Base-by-base conservation (phyloP, 2,797 vertebrate genomes). In the Alcedo atthis region DNA sequence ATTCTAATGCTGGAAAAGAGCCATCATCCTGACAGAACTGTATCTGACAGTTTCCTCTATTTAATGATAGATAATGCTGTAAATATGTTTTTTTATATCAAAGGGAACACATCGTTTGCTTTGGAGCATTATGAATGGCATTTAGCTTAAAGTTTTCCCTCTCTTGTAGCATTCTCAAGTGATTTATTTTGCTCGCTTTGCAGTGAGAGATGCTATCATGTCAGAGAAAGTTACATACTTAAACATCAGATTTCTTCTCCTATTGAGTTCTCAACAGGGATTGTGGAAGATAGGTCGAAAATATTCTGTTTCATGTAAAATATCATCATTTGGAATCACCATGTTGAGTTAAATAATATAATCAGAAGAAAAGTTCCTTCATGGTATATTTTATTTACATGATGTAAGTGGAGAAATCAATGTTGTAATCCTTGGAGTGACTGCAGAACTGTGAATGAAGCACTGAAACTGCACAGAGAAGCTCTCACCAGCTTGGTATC, bases 131-230 rank as follows among this genome's bases (percentile, higher is more conserved):
- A 67, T 95, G 92, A 97, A 93, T 97, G 95, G 79, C 95, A 96
- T 96, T 97, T 92, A 92, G 94, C 95, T 97, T 95, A 94, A 97
- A 94, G 75, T 94, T 96, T 96, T 96, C 92, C 93, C 83, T 95
- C 94, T 97, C 96, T 94, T 87, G 85, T 93, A 92, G 75, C 81
- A 81, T 92, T 94, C 95, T 94, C 95, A 93, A 92, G 91, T 96
- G 97, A 95, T 97, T 96, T 97, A 94, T 95, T 97, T 97, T 97
- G 80, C 81, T 96, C 59, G 26, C 96, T 97, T 96, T 93, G 64
- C 87, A 92, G 86, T 76, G 81, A 95, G 91, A 96, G 86, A 92
- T 97, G 70, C 74, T 94, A 83, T 96, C 96, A 93, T 96, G 95
- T 96, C 93, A 97, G 90, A 94, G 87, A 79, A 97, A 94, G 86